phyloP scores from a whole-genome alignment of 1,140 invertebrate genomes.

The Theocolax elegans region DNA sequence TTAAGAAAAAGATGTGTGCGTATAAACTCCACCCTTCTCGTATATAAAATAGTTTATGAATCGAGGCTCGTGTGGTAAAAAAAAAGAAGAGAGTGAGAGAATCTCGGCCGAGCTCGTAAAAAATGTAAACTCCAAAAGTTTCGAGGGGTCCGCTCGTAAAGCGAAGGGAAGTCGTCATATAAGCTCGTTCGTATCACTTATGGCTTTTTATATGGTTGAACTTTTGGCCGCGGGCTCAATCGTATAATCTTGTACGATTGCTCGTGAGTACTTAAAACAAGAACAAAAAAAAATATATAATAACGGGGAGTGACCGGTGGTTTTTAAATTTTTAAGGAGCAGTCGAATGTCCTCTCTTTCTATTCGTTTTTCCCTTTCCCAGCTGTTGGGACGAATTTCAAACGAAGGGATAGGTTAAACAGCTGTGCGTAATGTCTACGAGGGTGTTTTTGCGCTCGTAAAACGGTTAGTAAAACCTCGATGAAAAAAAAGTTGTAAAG shows the following conservation, averaged over 20 bases:
- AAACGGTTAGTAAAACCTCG: no score
- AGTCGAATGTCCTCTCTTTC: no score
- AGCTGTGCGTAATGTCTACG: not conserved
- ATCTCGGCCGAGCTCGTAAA: constrained; percentile 6
- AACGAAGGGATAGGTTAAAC: not conserved
- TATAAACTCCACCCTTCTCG: no score
- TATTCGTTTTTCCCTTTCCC: no score
- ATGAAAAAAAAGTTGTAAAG: no score
- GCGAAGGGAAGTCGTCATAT: not conserved
- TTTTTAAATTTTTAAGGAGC: no score
- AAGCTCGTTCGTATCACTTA: constrained; percentile 29
- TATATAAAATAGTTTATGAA: constrained; percentile 36
- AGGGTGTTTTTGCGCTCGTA: no score
- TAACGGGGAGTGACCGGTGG: no score
- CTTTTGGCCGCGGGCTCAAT: not conserved
- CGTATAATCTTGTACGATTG: constrained; percentile 4
- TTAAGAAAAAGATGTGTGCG: not conserved
- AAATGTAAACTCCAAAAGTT: constrained; percentile 10
- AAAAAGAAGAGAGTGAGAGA: no score
- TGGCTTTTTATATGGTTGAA: constrained; percentile 11
- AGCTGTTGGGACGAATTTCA: no score
- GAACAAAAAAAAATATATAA: no score
- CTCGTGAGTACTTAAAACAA: not conserved
- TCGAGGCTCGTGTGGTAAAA: not conserved
- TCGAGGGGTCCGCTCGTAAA: constrained; percentile 8